Conservation (phyloP, 2,888 invertebrate species). For the Leistus spinibarbis region DNA sequence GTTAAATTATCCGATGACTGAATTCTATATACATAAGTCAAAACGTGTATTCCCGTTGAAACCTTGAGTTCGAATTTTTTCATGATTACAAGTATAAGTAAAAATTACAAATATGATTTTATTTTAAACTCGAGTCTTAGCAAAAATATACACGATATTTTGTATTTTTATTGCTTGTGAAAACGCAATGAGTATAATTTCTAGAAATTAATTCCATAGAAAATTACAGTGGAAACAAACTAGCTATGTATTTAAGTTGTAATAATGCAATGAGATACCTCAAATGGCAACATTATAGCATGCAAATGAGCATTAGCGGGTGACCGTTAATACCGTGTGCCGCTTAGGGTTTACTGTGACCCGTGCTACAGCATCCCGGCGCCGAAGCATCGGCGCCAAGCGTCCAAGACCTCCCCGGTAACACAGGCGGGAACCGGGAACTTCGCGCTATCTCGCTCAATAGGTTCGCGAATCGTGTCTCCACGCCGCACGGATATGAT, state of each 20-base stretch:
- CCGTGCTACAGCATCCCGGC: slow-evolving; percentile 21
- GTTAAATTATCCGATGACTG: too few relatives aligned
- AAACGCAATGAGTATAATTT: too few relatives aligned
- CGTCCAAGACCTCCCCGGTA: not conserved
- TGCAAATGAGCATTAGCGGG: slow-evolving; percentile 3
- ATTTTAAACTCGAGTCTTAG: too few relatives aligned
- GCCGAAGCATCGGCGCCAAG: slow-evolving; percentile 15
- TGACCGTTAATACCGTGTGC: not conserved
- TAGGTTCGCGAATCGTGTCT: slow-evolving; percentile 11
- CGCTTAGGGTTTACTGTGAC: slow-evolving; percentile 3
- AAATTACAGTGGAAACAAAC: not conserved
- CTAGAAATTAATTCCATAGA: slow-evolving; percentile 20
- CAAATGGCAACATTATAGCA: slow-evolving; percentile 17
- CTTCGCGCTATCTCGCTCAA: not conserved
- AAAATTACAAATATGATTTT: too few relatives aligned
- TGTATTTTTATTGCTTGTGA: too few relatives aligned
- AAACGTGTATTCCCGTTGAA: too few relatives aligned
- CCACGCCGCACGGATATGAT: slow-evolving; percentile 44
- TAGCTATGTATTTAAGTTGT: slow-evolving; percentile 15
- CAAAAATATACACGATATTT: too few relatives aligned
- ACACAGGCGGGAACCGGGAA: not conserved
- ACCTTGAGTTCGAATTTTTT: too few relatives aligned
- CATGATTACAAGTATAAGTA: too few relatives aligned
- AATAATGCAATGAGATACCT: slow-evolving; percentile 12
- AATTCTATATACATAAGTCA: too few relatives aligned